phyloP scores from a whole-genome alignment of 2,888 invertebrate species.

The Steinernema carpocapsae region DNA sequence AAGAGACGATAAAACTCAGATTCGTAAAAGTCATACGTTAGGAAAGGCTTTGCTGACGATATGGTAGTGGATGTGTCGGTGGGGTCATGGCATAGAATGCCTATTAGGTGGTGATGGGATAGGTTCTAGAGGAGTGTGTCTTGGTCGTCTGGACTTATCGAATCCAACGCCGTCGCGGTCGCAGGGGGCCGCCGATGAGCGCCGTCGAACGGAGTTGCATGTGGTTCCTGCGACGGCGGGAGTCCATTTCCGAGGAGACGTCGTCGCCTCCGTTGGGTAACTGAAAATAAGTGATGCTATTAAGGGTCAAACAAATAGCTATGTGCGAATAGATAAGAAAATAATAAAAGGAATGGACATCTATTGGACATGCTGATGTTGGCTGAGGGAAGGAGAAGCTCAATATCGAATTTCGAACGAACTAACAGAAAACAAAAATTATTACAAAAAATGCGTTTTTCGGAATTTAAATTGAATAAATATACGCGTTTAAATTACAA shows the following conservation, averaged over 20 bases:
- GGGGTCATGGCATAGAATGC: background rate
- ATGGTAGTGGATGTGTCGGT: constrained; percentile 27
- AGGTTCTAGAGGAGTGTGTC: background rate
- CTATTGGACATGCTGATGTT: no score
- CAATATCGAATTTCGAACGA: no score
- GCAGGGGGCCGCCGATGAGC: constrained; percentile 1
- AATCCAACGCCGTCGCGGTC: background rate
- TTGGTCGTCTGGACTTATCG: constrained; percentile 10
- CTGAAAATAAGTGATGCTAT: no score
- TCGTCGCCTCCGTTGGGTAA: constrained; percentile 16
- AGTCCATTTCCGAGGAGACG: background rate
- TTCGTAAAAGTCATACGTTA: background rate
- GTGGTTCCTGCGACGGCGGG: constrained; percentile 17
- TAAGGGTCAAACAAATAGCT: no score
- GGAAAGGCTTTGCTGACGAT: constrained; percentile 31
- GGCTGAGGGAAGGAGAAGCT: no score
- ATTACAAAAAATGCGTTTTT: no score
- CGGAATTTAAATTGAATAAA: no score
- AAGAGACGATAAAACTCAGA: no score
- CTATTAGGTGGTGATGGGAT: background rate
- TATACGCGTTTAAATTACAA: no score
- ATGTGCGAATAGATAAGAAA: no score
- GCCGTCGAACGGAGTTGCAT: constrained; percentile 20
- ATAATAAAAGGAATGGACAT: no score
- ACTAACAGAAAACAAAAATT: no score